These are phyloP conservation scores for Acyrthosiphon pisum DNA, from an alignment of 1,140 invertebrate species.

Conservation along the genomic window DNA sequence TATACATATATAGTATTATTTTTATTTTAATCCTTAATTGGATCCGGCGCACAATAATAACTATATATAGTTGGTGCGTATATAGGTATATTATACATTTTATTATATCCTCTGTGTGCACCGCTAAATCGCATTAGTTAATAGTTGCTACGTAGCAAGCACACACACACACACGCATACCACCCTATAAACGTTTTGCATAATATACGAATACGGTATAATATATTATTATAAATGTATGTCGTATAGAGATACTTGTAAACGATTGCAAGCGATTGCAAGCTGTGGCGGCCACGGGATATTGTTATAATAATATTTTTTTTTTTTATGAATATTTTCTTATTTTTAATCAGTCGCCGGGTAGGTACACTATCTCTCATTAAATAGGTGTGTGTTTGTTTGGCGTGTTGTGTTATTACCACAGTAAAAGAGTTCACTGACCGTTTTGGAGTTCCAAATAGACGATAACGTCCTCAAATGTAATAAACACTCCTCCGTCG, in stretches of 20 bases:
- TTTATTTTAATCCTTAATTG: conserved; percentile 8
- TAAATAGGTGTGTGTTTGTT: not conserved
- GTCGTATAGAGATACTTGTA: not conserved
- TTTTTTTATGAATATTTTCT: not conserved
- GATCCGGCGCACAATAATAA: not conserved
- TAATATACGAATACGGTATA: not conserved
- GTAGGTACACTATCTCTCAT: not conserved
- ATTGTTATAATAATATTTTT: not conserved
- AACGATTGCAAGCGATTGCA: not conserved
- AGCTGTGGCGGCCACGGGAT: not conserved
- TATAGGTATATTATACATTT: not conserved
- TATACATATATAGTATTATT: not conserved
- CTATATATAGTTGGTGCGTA: not conserved
- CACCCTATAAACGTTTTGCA: not conserved
- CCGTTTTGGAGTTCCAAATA: not conserved
- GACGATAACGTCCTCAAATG: conserved; percentile 5
- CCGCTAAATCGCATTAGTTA: not conserved
- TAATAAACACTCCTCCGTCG: not conserved
- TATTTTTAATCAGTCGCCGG: not conserved
- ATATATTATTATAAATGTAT: not conserved
- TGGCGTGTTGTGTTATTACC: not conserved
- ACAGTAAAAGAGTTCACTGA: not conserved
- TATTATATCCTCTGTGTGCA: not conserved
- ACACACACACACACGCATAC: not conserved
- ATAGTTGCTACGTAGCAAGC: not conserved